A percentile compares a stretch with the other conserved stretches of the same genome.
Conservation (phyloP, 2,113 vertebrate species). For the Eclectus roratus region DNA sequence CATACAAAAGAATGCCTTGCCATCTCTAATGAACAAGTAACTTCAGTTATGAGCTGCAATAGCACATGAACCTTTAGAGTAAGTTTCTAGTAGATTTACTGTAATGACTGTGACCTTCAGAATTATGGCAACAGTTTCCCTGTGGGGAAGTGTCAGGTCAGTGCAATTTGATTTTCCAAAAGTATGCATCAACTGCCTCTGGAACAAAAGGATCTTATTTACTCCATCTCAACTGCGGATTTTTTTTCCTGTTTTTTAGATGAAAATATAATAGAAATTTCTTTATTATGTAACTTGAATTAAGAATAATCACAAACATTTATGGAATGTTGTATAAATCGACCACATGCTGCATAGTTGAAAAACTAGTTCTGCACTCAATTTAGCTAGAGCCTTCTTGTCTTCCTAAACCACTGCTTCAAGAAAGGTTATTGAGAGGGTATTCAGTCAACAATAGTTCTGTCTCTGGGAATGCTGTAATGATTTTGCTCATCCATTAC, state of each 20-base stretch:
- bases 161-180: conserved; percentile 22
- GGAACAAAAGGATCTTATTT: conserved; percentile 38
- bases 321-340: not conserved
- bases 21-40: not conserved
- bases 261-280: not conserved
- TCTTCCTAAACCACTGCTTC: conserved; percentile 13
- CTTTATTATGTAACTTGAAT: not conserved
- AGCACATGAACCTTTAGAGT: conserved; percentile 53
- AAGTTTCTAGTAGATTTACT: conserved; percentile 53
- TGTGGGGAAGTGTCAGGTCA: conserved; percentile 45
- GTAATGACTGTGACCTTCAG: conserved; percentile 65
- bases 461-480: conserved; percentile 32
- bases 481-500: conserved; percentile 54
- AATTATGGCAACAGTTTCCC: conserved; percentile 57
- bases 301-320: not conserved
- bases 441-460: conserved; percentile 65
- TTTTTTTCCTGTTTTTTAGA: not conserved
- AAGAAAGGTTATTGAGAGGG: conserved; percentile 66
- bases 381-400: conserved; percentile 15
- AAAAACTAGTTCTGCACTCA: conserved; percentile 23
- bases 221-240: not conserved
- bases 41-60: not conserved
- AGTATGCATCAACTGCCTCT: conserved; percentile 1
- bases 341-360: not conserved
- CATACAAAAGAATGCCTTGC: not conserved